Evolutionary conservation across 2,113 vertebrate genomes (phyloP).

Genomic region (Balaenoptera acutorostrata): DNA sequence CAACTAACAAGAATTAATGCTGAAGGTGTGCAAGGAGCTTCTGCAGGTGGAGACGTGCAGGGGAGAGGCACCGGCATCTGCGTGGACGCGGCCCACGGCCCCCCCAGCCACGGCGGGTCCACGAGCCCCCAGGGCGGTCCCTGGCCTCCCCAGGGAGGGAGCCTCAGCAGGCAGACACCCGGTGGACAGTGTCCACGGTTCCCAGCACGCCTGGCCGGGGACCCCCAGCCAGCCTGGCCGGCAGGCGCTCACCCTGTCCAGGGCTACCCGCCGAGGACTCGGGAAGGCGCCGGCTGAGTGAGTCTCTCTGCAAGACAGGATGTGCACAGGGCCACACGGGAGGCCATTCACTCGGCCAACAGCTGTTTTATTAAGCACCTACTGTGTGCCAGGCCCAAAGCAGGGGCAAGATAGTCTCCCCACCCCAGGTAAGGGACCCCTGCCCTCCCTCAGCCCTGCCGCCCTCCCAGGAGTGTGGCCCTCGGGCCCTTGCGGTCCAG

Average conservation of each 20-base stretch:
- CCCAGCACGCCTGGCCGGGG: not conserved
- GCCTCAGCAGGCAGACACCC: no score
- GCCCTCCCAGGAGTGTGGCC: accelerated
- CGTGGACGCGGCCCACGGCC: accelerated
- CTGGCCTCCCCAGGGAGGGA: not conserved
- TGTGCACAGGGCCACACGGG: not conserved
- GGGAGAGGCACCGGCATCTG: accelerated
- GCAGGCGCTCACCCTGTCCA: not conserved
- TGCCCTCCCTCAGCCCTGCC: not conserved
- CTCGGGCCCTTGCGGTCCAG: not conserved
- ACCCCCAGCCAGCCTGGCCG: not conserved
- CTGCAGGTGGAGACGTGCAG: not conserved
- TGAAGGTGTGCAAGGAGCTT: accelerated
- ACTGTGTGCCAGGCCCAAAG: not conserved
- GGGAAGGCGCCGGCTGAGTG: not conserved
- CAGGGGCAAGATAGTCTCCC: not conserved
- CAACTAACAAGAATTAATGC: no score
- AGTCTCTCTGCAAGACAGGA: not conserved
- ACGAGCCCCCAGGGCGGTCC: accelerated
- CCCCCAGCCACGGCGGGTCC: not conserved
- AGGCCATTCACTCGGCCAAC: accelerated
- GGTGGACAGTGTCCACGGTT: not conserved
- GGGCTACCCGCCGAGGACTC: not conserved
- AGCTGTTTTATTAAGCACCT: not conserved
- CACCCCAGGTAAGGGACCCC: no score